Evolutionary conservation across 2,797 vertebrate species (phyloP), one percentile per base, ranked within the genome.

Genomic region (Smutsia gigantea): DNA sequence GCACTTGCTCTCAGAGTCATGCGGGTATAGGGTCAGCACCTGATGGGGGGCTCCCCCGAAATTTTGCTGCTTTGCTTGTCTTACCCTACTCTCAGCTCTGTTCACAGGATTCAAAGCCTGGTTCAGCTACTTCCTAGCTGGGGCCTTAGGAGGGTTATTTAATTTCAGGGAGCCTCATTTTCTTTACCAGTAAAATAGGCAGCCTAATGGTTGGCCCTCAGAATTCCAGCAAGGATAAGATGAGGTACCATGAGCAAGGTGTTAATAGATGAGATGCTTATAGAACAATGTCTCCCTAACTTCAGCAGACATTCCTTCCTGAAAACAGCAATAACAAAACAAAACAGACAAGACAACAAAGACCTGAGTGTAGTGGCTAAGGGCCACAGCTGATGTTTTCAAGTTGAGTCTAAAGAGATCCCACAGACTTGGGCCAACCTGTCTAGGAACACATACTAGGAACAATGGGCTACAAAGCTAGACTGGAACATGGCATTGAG

Each of bases 181-280:
- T 86, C 29, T 57, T 95, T 14, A 57, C 12, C 37, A 66, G 7
- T 85, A 55, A 87, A 71, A 77, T 18, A 83, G 87, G 7, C 14
- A 74, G 25, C 5, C 23, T 51, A 82, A 55, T 78, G 21, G 10
- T 87, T 72, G 29, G 2, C 8, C 55, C 7, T 89, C 39, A 66
- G 42, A 66, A 51, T 92, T 89, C 37, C 46, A 90, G 5, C 9
- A 39, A 78, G 29, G 12, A 69, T 34, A 49, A 79, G 27, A 23
- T 75, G 37, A 92, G n/a, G 21, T 83, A 66, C 34, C 15, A 57
- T 7, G 64, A 31, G 19, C 34, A 64, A 59, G 34, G 75, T 2
- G 18, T 7, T 13, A n/a, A 61, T n/a, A 61, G 17, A 86, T 17
- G 31, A 69, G 31, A 25, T 90, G 23, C 31, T 75, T 61, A 46